Conservation (phyloP, 2,113 vertebrate genomes). For the Gila orcuttii region DNA sequence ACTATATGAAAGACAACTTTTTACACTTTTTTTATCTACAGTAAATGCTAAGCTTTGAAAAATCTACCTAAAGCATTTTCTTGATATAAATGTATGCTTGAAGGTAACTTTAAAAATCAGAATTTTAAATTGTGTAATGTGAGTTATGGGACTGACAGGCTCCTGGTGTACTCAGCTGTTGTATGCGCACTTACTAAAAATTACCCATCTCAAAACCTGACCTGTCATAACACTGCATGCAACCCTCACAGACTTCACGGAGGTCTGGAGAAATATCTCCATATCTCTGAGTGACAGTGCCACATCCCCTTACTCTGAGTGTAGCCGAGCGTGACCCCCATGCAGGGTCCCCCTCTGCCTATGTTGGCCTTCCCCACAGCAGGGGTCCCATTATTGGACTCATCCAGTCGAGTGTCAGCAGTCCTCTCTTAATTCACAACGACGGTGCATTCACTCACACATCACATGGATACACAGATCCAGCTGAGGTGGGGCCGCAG, state of each 20-base stretch:
- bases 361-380: constrained; percentile 40
- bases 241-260: constrained; percentile 22
- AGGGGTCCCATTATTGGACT: constrained; percentile 49
- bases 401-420: constrained; percentile 35
- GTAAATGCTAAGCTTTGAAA: not conserved
- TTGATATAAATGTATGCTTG: not conserved
- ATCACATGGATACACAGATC: constrained; percentile 40
- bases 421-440: constrained; percentile 39
- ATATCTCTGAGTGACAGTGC: constrained; percentile 51
- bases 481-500: constrained; percentile 24
- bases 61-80: not conserved
- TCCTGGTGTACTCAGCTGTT: constrained; percentile 28
- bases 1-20: not conserved
- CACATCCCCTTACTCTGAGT: constrained; percentile 26
- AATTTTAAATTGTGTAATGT: not conserved
- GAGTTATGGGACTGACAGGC: constrained; percentile 10
- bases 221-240: constrained; percentile 20
- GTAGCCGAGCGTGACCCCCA: constrained; percentile 40
- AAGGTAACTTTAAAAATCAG: not conserved
- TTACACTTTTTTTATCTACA: not conserved
- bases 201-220: constrained; percentile 28
- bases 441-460: constrained; percentile 36
- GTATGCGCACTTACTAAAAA: not conserved
- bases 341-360: constrained; percentile 1
- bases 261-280: constrained; percentile 53